Percentiles rank a stretch among this genome's conserved stretches.
Conservation (phyloP, 2,113 vertebrate genomes). For the Tragulus kanchil region DNA sequence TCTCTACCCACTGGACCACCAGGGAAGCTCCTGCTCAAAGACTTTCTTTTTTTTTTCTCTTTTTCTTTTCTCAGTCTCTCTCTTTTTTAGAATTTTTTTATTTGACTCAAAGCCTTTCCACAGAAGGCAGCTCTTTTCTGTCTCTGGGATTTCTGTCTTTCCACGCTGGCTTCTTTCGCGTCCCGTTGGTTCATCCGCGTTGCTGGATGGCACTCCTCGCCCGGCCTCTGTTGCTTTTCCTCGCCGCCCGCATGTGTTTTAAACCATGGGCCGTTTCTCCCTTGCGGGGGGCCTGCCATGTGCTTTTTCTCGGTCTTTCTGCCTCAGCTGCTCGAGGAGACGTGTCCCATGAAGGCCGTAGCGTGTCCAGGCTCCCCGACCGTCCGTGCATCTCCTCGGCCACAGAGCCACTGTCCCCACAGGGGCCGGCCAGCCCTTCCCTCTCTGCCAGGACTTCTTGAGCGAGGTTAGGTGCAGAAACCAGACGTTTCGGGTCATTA, state of each 20-base stretch:
- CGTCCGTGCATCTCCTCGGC: rapidly evolving
- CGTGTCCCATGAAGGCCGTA: background rate
- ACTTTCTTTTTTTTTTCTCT: too few species aligned
- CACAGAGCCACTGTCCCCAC: rapidly evolving
- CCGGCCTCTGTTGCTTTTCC: background rate
- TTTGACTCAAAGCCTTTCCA: background rate
- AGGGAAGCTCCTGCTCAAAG: too few species aligned
- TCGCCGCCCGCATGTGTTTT: rapidly evolving
- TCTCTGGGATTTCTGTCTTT: rapidly evolving
- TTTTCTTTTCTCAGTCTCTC: too few species aligned
- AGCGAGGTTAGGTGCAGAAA: background rate
- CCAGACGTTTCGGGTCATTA: too few species aligned
- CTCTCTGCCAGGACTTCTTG: rapidly evolving
- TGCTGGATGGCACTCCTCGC: rapidly evolving
- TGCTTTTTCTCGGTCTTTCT: too few species aligned
- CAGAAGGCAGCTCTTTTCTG: background rate
- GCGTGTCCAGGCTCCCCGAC: rapidly evolving
- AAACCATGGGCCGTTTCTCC: rapidly evolving
- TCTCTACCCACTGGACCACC: too few species aligned
- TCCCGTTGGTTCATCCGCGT: rapidly evolving
- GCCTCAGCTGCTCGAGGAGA: background rate
- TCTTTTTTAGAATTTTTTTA: too few species aligned
- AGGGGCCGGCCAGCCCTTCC: background rate
- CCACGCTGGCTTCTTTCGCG: rapidly evolving
- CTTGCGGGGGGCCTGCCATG: rapidly evolving